phyloP scores from a whole-genome alignment of 2,888 invertebrate genomes.

The Lithophane socia region DNA sequence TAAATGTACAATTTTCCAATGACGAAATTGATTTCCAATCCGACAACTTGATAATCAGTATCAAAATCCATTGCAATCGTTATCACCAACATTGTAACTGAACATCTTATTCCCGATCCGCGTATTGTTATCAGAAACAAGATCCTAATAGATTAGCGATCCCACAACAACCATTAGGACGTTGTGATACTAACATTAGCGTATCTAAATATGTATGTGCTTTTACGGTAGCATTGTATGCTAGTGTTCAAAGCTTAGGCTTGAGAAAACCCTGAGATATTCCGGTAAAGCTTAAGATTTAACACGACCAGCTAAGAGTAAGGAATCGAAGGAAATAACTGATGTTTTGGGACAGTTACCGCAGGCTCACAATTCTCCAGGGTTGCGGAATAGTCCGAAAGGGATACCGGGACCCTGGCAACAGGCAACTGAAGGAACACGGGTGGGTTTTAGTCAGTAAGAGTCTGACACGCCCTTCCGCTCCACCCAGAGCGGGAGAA shows the following conservation, averaged over 20 bases:
- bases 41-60: not conserved
- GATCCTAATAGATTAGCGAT: slow-evolving; percentile 29
- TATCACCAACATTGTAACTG: slow-evolving; percentile 14
- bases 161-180: not conserved
- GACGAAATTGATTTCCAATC: not conserved
- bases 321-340: not conserved
- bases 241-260: not conserved
- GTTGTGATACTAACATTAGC: not conserved
- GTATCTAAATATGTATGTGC: slow-evolving; percentile 33
- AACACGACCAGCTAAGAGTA: not conserved
- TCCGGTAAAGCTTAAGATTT: not conserved
- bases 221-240: slow-evolving; percentile 13
- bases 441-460: too few relatives aligned
- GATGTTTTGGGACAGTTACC: too few relatives aligned
- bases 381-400: too few relatives aligned
- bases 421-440: too few relatives aligned
- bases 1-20: not conserved
- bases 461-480: too few relatives aligned
- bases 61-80: not conserved
- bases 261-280: not conserved
- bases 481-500: too few relatives aligned
- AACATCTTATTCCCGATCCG: slow-evolving; percentile 29
- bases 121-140: slow-evolving; percentile 35
- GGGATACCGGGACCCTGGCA: too few relatives aligned
- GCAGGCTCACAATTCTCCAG: too few relatives aligned